Percentiles rank a stretch among this genome's conserved stretches.
These are phyloP conservation scores for Chionodraco myersi DNA, from an alignment of 2,113 vertebrate species.

Conservation along the genomic window DNA sequence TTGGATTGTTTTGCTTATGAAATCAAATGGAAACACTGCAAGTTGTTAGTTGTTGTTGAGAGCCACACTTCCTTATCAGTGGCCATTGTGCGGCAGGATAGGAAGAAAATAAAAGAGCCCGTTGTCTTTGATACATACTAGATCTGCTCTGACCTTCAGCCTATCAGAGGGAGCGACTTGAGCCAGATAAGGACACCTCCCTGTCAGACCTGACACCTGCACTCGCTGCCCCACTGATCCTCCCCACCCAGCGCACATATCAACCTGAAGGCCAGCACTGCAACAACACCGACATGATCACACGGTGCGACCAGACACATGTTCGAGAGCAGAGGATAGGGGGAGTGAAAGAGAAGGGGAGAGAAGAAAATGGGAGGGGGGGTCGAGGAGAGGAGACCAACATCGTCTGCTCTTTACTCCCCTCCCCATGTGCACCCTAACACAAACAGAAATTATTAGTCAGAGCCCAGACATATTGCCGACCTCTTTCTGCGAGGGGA, in stretches of 20 bases:
- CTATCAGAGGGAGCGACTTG: constrained; percentile 55
- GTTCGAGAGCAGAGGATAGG: constrained; percentile 22
- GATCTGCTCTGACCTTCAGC: constrained; percentile 58
- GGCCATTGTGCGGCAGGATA: constrained; percentile 35
- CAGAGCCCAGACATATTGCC: constrained; percentile 68
- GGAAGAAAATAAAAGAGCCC: constrained; percentile 43
- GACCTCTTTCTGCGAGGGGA: constrained; percentile 67
- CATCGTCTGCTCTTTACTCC: constrained; percentile 48
- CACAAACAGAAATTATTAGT: constrained; percentile 75
- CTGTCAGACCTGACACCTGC: constrained; percentile 75
- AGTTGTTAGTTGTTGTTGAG: background rate
- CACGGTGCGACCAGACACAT: constrained; percentile 55
- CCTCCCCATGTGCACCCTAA: constrained; percentile 42
- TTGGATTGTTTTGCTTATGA: background rate
- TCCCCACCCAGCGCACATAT: constrained; percentile 49
- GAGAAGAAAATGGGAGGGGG: constrained; percentile 2
- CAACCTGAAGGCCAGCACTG: constrained; percentile 2
- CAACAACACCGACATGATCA: constrained; percentile 78
- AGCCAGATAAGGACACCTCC: constrained; percentile 62
- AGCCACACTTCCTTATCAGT: constrained; percentile 28
- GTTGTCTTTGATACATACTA: constrained; percentile 33
- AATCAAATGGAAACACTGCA: background rate
- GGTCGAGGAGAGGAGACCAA: constrained; percentile 37
- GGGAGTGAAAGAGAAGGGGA: constrained; percentile 1
- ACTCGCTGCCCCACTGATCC: constrained; percentile 69